Conservation (phyloP, 1,140 invertebrate genomes). For the Leptopilina clavipes region DNA sequence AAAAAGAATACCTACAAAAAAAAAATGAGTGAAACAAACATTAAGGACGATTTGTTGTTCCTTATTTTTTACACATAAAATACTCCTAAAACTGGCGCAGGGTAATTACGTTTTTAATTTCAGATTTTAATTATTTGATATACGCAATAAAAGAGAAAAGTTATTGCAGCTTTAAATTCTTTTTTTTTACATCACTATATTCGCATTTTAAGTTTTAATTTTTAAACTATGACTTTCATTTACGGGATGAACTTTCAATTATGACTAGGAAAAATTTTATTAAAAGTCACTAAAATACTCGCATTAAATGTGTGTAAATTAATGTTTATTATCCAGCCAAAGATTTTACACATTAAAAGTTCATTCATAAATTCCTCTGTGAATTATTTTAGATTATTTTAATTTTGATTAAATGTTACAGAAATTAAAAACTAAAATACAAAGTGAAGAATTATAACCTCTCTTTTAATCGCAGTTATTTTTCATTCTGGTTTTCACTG, state of each 20-base stretch:
- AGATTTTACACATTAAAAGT: too few species aligned
- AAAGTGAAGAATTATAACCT: too few species aligned
- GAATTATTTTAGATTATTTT: too few species aligned
- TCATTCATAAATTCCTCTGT: too few species aligned
- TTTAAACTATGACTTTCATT: background rate
- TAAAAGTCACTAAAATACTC: too few species aligned
- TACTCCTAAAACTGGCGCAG: background rate
- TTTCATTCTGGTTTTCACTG: too few species aligned
- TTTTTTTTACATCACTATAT: background rate
- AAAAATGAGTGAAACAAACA: too few species aligned
- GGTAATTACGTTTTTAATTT: constrained; percentile 9
- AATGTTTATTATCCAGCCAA: too few species aligned
- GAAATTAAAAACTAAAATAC: too few species aligned
- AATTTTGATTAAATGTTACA: too few species aligned
- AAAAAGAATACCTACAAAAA: background rate
- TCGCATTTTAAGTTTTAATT: background rate
- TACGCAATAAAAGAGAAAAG: background rate
- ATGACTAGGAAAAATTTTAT: background rate
- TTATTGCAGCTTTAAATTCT: background rate
- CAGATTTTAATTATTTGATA: background rate
- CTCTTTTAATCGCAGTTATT: too few species aligned
- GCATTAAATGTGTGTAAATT: too few species aligned
- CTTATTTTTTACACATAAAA: background rate
- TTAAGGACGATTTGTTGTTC: background rate
- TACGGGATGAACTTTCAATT: constrained; percentile 1